A percentile compares a stretch with the other conserved stretches of the same genome.
Evolutionary conservation across 2,888 invertebrate genomes (phyloP).

Genomic region (Agrilus cyanescens): DNA sequence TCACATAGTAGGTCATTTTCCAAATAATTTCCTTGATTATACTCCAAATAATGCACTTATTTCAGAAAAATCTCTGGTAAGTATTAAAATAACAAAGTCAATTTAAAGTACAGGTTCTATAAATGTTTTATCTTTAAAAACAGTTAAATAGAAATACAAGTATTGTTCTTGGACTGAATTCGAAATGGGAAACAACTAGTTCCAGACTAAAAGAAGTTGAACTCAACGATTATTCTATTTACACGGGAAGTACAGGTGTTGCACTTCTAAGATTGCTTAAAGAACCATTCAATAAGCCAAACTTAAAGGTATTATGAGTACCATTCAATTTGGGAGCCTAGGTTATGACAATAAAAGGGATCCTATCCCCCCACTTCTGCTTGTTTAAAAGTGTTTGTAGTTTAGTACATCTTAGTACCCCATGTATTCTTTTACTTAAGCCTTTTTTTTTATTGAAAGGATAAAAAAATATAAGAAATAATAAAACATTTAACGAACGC

Average conservation of each 20-base stretch:
- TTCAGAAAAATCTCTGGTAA: neutral
- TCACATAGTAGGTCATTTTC: neutral
- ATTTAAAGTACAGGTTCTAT: neutral
- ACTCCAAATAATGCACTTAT: neutral
- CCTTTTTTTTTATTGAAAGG: too few relatives aligned
- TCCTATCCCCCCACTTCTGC: too few relatives aligned
- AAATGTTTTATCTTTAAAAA: constrained; percentile 13
- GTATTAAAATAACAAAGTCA: neutral
- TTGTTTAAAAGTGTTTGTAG: too few relatives aligned
- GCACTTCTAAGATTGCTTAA: constrained; percentile 50
- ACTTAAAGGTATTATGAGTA: constrained; percentile 23
- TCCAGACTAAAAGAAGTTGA: constrained; percentile 35
- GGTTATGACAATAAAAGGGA: too few relatives aligned
- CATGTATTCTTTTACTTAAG: too few relatives aligned
- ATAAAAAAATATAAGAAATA: too few relatives aligned
- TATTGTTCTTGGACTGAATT: constrained; percentile 29
- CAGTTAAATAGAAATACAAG: constrained; percentile 41
- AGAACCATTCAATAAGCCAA: constrained; percentile 21
- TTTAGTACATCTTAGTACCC: too few relatives aligned
- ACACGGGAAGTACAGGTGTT: constrained; percentile 65
- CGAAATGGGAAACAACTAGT: constrained; percentile 36
- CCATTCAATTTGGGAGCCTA: too few relatives aligned
- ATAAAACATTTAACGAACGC: too few relatives aligned
- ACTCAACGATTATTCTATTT: constrained; percentile 51
- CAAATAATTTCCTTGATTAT: neutral